Evolutionary conservation across 1,140 invertebrate species (phyloP).

Genomic region (Philotrypesis tridentata): DNA sequence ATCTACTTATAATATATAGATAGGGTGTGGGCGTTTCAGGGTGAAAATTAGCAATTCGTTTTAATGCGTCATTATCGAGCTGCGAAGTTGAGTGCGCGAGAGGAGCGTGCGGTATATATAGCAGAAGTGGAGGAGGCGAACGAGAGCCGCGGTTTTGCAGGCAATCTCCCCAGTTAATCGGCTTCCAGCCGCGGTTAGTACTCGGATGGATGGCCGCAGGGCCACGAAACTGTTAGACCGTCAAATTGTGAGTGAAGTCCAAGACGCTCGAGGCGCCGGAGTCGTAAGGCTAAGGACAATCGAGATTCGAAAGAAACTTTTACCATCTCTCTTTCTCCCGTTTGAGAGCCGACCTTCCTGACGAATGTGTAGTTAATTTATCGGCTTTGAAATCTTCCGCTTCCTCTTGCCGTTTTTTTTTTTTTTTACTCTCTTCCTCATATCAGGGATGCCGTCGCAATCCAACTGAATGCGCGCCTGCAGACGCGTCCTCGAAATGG

Average conservation of each 20-base stretch:
- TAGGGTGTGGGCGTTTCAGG: neutral
- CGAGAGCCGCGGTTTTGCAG: constrained; percentile 4
- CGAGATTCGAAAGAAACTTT: neutral
- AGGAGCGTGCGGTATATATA: neutral
- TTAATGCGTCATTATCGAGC: constrained; percentile 24
- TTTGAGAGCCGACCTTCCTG: too few species aligned
- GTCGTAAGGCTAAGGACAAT: neutral
- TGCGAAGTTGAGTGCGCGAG: neutral
- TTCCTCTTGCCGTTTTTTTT: too few species aligned
- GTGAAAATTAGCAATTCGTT: constrained; percentile 22
- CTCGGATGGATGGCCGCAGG: constrained; percentile 24
- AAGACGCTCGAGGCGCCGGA: neutral
- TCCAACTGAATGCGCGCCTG: too few species aligned
- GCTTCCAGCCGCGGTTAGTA: constrained; percentile 7
- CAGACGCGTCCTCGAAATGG: neutral
- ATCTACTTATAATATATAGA: neutral
- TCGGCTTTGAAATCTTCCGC: too few species aligned
- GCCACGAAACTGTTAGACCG: constrained; percentile 2
- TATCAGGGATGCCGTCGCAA: too few species aligned
- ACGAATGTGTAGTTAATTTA: too few species aligned
- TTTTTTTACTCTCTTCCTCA: too few species aligned
- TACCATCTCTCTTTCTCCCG: too few species aligned
- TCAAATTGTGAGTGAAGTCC: constrained; percentile 17
- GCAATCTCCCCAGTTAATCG: constrained; percentile 41
- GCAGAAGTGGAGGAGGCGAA: neutral